A percentile compares a stretch with the other conserved stretches of the same genome.
These are phyloP conservation scores for Salvelinus alpinus DNA, from an alignment of 2,113 vertebrate species.

Conservation along the genomic window DNA sequence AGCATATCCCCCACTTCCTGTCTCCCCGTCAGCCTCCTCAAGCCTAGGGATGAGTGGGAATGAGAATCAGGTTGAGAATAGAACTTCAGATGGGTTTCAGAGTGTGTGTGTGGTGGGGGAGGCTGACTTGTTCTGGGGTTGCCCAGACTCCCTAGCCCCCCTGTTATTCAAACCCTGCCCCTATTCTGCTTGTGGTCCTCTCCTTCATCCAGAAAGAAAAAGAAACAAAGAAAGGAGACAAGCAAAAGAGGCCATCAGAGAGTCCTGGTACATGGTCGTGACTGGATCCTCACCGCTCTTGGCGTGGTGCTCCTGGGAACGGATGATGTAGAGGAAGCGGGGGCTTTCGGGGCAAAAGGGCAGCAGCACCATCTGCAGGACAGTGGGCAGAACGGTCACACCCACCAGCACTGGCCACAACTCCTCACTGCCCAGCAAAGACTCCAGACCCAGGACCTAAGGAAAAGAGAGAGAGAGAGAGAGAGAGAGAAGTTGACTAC, in stretches of 20 bases:
- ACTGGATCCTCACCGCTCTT: background rate
- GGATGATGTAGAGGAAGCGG: constrained; percentile 85
- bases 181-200: too few species aligned
- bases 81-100: too few species aligned
- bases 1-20: constrained; percentile 78
- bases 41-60: constrained; percentile 63
- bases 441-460: constrained; percentile 80
- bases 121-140: too few species aligned
- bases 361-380: constrained; percentile 81
- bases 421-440: constrained; percentile 74
- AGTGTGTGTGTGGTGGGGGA: too few species aligned
- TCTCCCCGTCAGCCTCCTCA: constrained; percentile 81
- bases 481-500: too few species aligned
- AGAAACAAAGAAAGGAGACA: background rate
- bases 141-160: too few species aligned
- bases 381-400: constrained; percentile 80
- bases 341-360: constrained; percentile 90
- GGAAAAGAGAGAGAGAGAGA: background rate
- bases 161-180: too few species aligned
- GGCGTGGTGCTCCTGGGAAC: constrained; percentile 83
- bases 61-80: background rate
- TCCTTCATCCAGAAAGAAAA: too few species aligned
- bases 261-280: background rate
- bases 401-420: constrained; percentile 85
- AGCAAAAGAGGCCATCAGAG: background rate